Evolutionary conservation across 2,113 vertebrate species (phyloP), one percentile per base, ranked within the genome.

Genomic region (Fulica atra): DNA sequence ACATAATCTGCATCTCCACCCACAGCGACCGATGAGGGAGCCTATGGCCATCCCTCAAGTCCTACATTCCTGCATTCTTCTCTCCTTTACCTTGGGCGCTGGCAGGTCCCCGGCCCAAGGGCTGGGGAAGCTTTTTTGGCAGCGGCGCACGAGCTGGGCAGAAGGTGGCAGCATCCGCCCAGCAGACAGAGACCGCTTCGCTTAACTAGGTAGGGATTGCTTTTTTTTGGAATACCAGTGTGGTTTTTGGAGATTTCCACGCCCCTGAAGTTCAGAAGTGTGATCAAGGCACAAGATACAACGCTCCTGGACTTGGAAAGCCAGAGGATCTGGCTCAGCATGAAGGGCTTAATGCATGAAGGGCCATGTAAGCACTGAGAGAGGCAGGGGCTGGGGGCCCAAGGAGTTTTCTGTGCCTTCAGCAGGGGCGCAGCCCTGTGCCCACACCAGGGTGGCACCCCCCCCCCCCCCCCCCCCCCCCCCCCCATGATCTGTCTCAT

Each of bases 141-240:
- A 72, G 95, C 91, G 56, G 76, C 85, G 59, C 38, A 26, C 23
- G 12, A 1, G 42, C 4, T 15, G 65, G 70, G 20, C 96, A 95
- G 96, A 8, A 96, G 96, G 74, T 97, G 96, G 96, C 96, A 96
- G 90, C 94, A 96, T 46, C 80, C 84, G 93, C 77, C 51, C 90
- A 48, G 76, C 18, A 76, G 57, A 89, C 48, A 17, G 69, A 57
- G 51, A 11, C 9, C 0, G 0, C 23, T 31, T 15, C 7, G 65
- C 71, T 53, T 17, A 13, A 1, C 12, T 2, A 2, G 18, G 2
- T 2, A 2, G 20, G 38, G 19, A 8, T 33, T 59, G 6, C 40
- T 21, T 3, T 6, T 14, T 0, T 4, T 7, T n/a, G 53, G 23
- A 91, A 9, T 4, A 6, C 6, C 5, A 0, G 4, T 0, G 7